Percentiles rank a stretch among this genome's conserved stretches.
phyloP scores from a whole-genome alignment of 2,113 vertebrate species.

The Phyllostomus discolor region DNA sequence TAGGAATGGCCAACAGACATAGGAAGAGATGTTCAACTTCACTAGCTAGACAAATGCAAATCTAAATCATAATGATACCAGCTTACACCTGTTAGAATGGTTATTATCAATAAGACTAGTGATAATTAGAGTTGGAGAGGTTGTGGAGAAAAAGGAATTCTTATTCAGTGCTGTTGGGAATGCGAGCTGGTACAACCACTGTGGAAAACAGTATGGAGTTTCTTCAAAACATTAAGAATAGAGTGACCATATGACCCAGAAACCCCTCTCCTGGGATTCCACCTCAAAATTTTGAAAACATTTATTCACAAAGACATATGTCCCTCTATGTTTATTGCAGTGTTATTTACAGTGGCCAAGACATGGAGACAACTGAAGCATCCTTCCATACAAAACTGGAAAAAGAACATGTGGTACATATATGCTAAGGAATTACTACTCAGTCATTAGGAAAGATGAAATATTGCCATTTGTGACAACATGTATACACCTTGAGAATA shows the following conservation, averaged over 20 bases:
- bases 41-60: background rate
- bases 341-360: background rate
- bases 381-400: background rate
- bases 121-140: background rate
- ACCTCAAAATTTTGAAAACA: background rate
- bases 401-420: background rate
- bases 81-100: background rate
- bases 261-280: background rate
- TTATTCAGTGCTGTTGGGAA: background rate
- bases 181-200: too few species aligned
- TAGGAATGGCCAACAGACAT: background rate
- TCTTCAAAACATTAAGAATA: too few species aligned
- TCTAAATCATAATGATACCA: background rate
- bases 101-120: background rate
- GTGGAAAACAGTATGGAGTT: too few species aligned
- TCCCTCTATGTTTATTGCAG: background rate
- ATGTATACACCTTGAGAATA: background rate
- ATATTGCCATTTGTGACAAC: background rate
- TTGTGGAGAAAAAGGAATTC: background rate
- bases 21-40: background rate
- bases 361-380: background rate
- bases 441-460: background rate
- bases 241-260: background rate
- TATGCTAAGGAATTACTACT: background rate
- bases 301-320: background rate